Conservation (phyloP, 1,140 invertebrate genomes). For the Melipona quadrifasciata region DNA sequence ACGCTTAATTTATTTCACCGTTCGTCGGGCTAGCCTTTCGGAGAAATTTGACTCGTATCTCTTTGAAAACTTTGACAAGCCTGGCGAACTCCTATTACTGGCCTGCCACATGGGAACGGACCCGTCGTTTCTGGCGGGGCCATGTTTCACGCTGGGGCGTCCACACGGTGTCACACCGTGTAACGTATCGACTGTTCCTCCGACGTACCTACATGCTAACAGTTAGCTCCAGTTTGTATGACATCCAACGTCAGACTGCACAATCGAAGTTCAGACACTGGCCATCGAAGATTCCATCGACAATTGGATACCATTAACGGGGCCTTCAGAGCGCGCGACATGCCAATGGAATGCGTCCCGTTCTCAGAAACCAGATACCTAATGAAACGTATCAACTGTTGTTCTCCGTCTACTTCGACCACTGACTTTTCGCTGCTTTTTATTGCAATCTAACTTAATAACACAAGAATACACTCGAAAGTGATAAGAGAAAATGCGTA, state of each 20-base stretch:
- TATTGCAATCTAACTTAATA: not conserved
- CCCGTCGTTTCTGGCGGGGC: slow-evolving; percentile 61
- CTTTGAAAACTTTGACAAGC: slow-evolving; percentile 66
- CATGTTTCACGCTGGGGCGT: slow-evolving; percentile 60
- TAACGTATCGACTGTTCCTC: slow-evolving; percentile 72
- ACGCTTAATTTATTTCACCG: slow-evolving; percentile 62
- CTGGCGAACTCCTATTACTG: slow-evolving; percentile 66
- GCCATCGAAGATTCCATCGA: slow-evolving; percentile 66
- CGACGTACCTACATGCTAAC: slow-evolving; percentile 65
- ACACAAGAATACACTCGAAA: no score
- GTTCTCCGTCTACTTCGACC: not conserved
- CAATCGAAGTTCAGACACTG: slow-evolving; percentile 68
- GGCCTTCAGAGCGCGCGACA: slow-evolving; percentile 32
- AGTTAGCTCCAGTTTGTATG: slow-evolving; percentile 67
- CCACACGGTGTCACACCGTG: slow-evolving; percentile 64
- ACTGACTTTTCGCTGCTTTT: not conserved
- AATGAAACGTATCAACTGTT: slow-evolving; percentile 26
- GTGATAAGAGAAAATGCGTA: not conserved
- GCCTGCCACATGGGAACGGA: slow-evolving; percentile 64
- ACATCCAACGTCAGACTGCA: slow-evolving; percentile 59
- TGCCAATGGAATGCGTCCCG: slow-evolving; percentile 41
- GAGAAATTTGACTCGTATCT: slow-evolving; percentile 69
- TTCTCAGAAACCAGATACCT: slow-evolving; percentile 59
- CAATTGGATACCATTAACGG: slow-evolving; percentile 68
- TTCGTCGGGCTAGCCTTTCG: slow-evolving; percentile 38